Evolutionary conservation across 2,888 invertebrate genomes (phyloP).

Genomic region (Nomada ferruginata): DNA sequence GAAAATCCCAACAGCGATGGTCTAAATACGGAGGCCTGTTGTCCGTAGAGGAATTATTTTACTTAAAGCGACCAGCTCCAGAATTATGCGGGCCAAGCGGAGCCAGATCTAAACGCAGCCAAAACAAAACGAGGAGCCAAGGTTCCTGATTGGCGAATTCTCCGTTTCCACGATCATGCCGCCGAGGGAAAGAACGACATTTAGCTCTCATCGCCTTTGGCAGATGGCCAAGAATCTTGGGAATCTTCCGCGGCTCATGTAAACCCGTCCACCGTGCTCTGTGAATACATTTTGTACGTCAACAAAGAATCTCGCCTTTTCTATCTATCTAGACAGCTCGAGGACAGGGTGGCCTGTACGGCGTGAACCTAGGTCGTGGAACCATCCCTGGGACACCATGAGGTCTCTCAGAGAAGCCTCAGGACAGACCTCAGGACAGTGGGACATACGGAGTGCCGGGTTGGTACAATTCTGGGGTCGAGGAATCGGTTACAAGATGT

Average conservation of each 20-base stretch:
- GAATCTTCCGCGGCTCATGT: constrained; percentile 60
- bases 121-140: constrained; percentile 41
- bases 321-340: constrained; percentile 7
- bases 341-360: too few species aligned
- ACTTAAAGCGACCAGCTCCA: constrained; percentile 27
- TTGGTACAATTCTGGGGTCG: too few species aligned
- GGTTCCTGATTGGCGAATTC: constrained; percentile 59
- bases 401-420: too few species aligned
- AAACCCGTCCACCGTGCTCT: constrained; percentile 49
- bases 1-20: background rate
- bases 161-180: constrained; percentile 44
- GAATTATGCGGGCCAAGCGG: constrained; percentile 33
- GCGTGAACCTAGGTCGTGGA: too few species aligned
- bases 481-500: too few species aligned
- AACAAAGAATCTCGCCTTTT: constrained; percentile 40
- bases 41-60: constrained; percentile 23
- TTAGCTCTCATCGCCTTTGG: constrained; percentile 66
- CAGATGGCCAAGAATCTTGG: constrained; percentile 65
- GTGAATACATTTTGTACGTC: constrained; percentile 55
- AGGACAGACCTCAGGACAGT: too few species aligned
- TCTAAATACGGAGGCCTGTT: constrained; percentile 12
- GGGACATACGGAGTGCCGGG: too few species aligned
- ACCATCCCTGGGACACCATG: too few species aligned
- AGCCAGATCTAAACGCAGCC: constrained; percentile 46
- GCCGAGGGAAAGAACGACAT: constrained; percentile 59